Evolutionary conservation across 2,888 invertebrate genomes (phyloP).

Genomic region (Rotaria sp.): DNA sequence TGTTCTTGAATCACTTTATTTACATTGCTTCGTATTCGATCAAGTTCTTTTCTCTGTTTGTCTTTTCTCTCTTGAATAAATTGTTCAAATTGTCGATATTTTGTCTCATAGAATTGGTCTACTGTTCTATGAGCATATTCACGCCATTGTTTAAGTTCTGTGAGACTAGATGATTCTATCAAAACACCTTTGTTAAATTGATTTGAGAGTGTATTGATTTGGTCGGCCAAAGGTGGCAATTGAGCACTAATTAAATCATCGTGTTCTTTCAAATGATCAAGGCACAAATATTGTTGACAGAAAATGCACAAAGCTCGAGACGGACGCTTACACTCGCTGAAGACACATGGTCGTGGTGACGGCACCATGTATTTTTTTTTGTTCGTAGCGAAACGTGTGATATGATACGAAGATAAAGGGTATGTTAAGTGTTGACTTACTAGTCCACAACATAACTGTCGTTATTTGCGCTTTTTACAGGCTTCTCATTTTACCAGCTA

Average conservation of each 20-base stretch:
- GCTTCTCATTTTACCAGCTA: no score
- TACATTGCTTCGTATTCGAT: neutral
- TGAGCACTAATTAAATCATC: neutral
- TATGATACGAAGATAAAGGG: no score
- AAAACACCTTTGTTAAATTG: neutral
- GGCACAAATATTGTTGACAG: conserved; percentile 16
- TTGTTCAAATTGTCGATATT: neutral
- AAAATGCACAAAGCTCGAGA: neutral
- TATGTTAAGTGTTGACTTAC: no score
- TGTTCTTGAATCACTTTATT: neutral
- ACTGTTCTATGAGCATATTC: neutral
- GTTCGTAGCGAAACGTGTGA: no score
- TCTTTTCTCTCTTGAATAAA: neutral
- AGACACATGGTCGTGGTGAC: neutral
- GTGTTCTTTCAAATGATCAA: neutral
- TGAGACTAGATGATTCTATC: neutral
- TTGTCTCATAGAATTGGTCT: neutral
- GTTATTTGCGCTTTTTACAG: no score
- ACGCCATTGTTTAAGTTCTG: neutral
- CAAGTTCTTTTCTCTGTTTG: neutral
- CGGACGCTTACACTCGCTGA: neutral
- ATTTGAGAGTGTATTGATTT: neutral
- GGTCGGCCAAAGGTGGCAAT: neutral
- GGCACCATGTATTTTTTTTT: no score
- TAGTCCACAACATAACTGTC: no score